Conservation (phyloP, 2,113 vertebrate species). For the Sinocyclocheilus maitianheensis region DNA sequence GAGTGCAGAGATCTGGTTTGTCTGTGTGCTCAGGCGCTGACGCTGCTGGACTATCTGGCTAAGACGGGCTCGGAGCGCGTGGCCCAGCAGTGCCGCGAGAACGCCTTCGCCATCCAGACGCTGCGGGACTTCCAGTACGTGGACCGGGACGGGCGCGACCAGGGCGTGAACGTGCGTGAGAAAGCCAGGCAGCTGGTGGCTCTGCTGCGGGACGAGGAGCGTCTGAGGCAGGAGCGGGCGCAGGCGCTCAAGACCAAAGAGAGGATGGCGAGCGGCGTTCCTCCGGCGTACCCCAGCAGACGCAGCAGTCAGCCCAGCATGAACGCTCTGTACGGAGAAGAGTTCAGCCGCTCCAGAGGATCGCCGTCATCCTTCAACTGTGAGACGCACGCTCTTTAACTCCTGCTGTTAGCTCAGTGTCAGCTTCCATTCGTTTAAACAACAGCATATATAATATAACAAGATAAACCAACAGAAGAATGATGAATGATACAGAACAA, state of each 20-base stretch:
- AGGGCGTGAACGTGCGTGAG: conserved; percentile 93
- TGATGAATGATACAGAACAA: no score
- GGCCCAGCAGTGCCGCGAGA: conserved; percentile 93
- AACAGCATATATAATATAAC: no score
- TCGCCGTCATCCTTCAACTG: conserved; percentile 90
- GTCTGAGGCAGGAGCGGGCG: conserved; percentile 86
- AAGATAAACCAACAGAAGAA: no score
- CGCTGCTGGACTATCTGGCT: conserved; percentile 92
- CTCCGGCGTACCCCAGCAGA: conserved; percentile 75
- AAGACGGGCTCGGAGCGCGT: conserved; percentile 95
- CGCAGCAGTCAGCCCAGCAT: conserved; percentile 79
- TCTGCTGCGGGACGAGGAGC: conserved; percentile 89
- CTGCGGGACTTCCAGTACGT: conserved; percentile 93
- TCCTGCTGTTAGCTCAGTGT: no score
- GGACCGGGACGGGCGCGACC: conserved; percentile 92
- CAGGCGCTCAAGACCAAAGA: conserved; percentile 93
- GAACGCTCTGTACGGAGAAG: conserved; percentile 80
- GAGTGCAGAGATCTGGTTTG: neutral
- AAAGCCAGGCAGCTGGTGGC: conserved; percentile 93
- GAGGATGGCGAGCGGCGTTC: conserved; percentile 83
- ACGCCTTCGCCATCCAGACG: conserved; percentile 92
- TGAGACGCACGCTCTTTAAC: no score
- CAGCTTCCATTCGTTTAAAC: no score
- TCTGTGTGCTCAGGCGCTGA: conserved; percentile 78
- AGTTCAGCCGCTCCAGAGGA: conserved; percentile 81